Evolutionary conservation across 2,797 vertebrate genomes (phyloP).

Genomic region (Chelonia mydas): DNA sequence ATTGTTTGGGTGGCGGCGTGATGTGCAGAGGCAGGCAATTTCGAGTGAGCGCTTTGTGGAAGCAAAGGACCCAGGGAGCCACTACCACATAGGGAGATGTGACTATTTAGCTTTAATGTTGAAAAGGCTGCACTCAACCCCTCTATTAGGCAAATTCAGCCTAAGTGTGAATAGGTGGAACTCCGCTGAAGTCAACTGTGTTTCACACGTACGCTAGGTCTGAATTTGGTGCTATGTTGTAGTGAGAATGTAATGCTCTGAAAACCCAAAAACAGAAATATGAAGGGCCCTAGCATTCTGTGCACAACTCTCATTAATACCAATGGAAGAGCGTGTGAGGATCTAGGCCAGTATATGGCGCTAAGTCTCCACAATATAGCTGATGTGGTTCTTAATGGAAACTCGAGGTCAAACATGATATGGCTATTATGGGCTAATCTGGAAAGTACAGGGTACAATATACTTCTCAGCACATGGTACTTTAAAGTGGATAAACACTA

Average conservation of each 20-base stretch:
- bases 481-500: conserved; percentile 23
- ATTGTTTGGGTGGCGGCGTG: background rate
- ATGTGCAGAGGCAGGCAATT: background rate
- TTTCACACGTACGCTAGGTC: accelerated
- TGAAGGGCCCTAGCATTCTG: background rate
- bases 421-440: conserved; percentile 30
- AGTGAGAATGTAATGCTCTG: accelerated
- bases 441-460: background rate
- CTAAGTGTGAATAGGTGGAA: background rate
- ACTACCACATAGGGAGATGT: background rate
- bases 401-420: background rate
- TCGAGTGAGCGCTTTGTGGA: background rate
- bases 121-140: background rate
- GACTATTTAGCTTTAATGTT: background rate
- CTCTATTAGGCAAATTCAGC: background rate
- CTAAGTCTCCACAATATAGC: accelerated
- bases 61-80: background rate
- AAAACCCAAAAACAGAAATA: background rate
- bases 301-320: background rate
- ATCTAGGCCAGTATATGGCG: background rate
- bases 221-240: background rate
- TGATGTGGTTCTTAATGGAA: background rate
- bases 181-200: background rate
- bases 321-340: accelerated
- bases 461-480: conserved; percentile 38